Evolutionary conservation across 1,140 invertebrate species (phyloP).

Genomic region (Micrasema longulum): DNA sequence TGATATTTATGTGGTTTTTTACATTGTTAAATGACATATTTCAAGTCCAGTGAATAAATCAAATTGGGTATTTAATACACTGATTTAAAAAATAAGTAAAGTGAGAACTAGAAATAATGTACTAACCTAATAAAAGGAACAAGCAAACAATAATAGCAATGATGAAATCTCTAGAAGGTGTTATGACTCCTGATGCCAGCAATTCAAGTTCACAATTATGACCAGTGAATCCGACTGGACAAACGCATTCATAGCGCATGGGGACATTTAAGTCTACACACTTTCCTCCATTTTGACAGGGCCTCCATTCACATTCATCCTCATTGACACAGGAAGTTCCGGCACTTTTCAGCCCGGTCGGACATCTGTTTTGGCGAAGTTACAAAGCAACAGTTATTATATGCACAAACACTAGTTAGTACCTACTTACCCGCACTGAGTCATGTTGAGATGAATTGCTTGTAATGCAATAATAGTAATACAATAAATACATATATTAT

Average conservation of each 20-base stretch:
- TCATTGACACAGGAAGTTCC: conserved; percentile 78
- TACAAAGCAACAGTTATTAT: conserved; percentile 36
- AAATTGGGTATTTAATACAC: background rate
- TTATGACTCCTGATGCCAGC: conserved; percentile 79
- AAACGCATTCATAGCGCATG: conserved; percentile 80
- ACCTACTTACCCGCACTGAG: conserved; percentile 55
- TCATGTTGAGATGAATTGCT: conserved; percentile 33
- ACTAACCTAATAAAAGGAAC: conserved; percentile 82
- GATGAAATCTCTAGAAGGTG: conserved; percentile 85
- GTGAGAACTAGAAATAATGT: conserved; percentile 22
- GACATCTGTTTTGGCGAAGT: conserved; percentile 72
- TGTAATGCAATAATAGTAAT: conserved; percentile 19
- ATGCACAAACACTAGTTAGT: background rate
- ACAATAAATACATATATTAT: no score
- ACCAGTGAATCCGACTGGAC: conserved; percentile 81
- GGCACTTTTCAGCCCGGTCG: conserved; percentile 73
- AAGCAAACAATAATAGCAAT: conserved; percentile 83
- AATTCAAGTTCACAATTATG: conserved; percentile 82
- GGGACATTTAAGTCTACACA: conserved; percentile 78
- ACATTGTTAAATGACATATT: no score
- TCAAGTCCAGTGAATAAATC: no score
- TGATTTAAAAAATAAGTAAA: conserved; percentile 12
- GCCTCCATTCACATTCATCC: conserved; percentile 79
- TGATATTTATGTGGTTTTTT: no score
- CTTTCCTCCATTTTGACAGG: conserved; percentile 80